These are phyloP conservation scores for Orchesellides sinensis DNA, from an alignment of 2,888 invertebrate genomes.

Conservation along the genomic window DNA sequence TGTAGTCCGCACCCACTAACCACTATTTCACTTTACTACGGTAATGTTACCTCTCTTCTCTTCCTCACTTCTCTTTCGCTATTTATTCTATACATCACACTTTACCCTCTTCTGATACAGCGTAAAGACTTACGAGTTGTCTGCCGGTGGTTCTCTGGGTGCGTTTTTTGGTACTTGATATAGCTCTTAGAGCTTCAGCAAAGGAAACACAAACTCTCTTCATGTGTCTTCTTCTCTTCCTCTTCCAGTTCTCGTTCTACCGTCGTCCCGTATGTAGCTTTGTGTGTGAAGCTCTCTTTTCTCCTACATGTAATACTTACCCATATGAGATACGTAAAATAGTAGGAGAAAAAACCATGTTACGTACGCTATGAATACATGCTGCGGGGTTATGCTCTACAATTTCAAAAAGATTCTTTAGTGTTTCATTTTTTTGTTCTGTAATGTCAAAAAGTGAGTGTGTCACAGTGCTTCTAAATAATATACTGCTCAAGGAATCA, in stretches of 20 bases:
- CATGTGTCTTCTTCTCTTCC: slow-evolving; percentile 39
- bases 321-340: too few relatives aligned
- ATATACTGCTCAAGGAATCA: too few relatives aligned
- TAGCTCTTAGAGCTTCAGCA: neutral
- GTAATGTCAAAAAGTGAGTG: neutral
- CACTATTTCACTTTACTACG: slow-evolving; percentile 2
- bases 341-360: too few relatives aligned
- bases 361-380: too few relatives aligned
- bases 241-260: slow-evolving; percentile 61
- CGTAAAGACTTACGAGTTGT: too few relatives aligned
- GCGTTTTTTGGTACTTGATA: neutral
- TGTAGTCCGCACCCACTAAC: too few relatives aligned
- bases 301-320: neutral
- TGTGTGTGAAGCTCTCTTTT: slow-evolving; percentile 22
- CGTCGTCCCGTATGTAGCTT: slow-evolving; percentile 45
- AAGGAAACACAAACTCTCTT: neutral
- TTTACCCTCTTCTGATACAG: too few relatives aligned
- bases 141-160: neutral
- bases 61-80: slow-evolving; percentile 7
- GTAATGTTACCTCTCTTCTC: neutral
- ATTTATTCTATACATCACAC: too few relatives aligned
- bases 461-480: too few relatives aligned
- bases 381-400: neutral
- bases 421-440: neutral
- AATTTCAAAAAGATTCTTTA: neutral